Percentiles rank a stretch among this genome's conserved stretches.
Conservation (phyloP, 2,113 vertebrate genomes). For the Mus pahari region DNA sequence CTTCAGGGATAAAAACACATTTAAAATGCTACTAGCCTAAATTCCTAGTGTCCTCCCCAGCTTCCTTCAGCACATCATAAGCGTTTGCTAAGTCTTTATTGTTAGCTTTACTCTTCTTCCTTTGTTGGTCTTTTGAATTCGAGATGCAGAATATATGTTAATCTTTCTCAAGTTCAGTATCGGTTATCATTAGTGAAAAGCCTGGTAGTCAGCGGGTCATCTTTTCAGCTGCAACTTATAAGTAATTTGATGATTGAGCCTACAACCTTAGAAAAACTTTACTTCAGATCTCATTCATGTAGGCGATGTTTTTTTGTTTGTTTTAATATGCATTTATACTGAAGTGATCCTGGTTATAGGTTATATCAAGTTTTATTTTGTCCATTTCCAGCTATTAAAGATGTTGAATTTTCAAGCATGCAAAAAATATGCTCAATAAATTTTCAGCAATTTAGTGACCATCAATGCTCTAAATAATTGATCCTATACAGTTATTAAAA, state of each 20-base stretch:
- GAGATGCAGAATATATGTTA: neutral
- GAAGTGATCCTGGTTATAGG: neutral
- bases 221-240: neutral
- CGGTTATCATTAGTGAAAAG: constrained; percentile 13
- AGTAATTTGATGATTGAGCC: neutral
- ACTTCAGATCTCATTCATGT: constrained; percentile 16
- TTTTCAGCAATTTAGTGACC: constrained; percentile 10
- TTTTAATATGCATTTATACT: constrained; percentile 5
- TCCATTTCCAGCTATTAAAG: constrained; percentile 54
- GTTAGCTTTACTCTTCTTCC: constrained; percentile 7
- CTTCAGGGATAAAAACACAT: constrained; percentile 1
- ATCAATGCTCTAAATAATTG: constrained; percentile 39
- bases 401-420: neutral
- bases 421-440: neutral
- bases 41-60: neutral
- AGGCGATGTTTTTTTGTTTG: constrained; percentile 5
- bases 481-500: constrained; percentile 5
- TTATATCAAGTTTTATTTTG: neutral
- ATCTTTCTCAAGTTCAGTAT: neutral
- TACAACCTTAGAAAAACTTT: neutral
- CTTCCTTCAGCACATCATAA: neutral
- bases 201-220: neutral
- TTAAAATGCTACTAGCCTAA: neutral
- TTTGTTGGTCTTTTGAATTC: neutral
- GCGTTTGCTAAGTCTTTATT: neutral